These are phyloP conservation scores for Oscheius sp. DNA, from an alignment of 2,888 invertebrate genomes.

Conservation along the genomic window DNA sequence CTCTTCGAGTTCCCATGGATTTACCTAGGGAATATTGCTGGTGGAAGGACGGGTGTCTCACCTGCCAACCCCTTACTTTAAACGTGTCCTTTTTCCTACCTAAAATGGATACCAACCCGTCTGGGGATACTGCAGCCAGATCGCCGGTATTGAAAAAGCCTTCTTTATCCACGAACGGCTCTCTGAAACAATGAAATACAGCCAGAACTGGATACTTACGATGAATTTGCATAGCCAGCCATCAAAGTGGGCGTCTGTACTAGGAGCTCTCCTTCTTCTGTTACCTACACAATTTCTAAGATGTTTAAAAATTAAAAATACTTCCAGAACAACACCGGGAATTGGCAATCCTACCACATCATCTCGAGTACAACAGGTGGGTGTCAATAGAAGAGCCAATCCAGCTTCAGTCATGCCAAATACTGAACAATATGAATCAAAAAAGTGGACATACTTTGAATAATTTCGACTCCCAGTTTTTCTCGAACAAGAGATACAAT, in stretches of 20 bases:
- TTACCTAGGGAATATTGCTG: constrained; percentile 35
- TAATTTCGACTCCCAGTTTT: constrained; percentile 8
- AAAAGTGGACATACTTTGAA: constrained; percentile 37
- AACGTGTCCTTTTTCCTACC: constrained; percentile 62
- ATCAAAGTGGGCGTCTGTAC: constrained; percentile 52
- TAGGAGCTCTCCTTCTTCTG: constrained; percentile 40
- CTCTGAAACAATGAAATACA: too few relatives aligned
- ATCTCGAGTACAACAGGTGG: constrained; percentile 33
- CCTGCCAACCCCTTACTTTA: constrained; percentile 60
- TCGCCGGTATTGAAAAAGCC: constrained; percentile 44
- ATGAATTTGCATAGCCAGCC: constrained; percentile 38
- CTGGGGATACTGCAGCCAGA: constrained; percentile 34
- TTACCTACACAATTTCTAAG: too few relatives aligned
- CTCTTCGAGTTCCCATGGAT: constrained; percentile 56
- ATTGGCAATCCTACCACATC: constrained; percentile 43
- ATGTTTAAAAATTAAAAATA: not conserved
- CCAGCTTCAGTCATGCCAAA: constrained; percentile 68
- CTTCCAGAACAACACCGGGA: constrained; percentile 1
- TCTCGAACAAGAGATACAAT: constrained; percentile 4
- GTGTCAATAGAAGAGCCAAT: constrained; percentile 54
- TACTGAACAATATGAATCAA: constrained; percentile 45
- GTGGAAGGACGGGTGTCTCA: not conserved
- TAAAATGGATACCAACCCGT: constrained; percentile 38
- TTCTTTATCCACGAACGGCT: constrained; percentile 1
- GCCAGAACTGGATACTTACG: constrained; percentile 11